Evolutionary conservation across 1,140 invertebrate species (phyloP).

Genomic region (Varroa destructor): DNA sequence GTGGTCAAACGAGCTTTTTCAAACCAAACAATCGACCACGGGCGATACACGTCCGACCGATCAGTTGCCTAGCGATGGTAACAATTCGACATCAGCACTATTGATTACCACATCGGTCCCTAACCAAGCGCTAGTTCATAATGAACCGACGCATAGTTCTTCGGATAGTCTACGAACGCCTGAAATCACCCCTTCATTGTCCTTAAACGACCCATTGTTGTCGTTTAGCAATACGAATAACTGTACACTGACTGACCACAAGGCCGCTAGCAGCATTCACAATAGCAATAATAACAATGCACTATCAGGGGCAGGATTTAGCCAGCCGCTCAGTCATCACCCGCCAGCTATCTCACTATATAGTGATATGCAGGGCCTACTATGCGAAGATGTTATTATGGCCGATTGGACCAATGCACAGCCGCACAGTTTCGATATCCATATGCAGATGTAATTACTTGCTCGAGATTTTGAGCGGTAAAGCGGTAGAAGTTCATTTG

Average conservation of each 20-base stretch:
- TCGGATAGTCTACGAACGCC: background rate
- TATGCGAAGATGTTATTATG: slow-evolving; percentile 15
- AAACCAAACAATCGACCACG: slow-evolving; percentile 9
- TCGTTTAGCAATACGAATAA: background rate
- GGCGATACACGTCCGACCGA: background rate
- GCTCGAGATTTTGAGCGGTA: no score
- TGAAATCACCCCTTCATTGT: background rate
- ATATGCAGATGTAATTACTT: background rate
- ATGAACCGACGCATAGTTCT: background rate
- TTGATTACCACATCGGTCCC: no score
- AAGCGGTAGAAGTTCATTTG: no score
- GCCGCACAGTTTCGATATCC: slow-evolving; percentile 8
- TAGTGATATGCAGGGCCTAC: slow-evolving; percentile 20
- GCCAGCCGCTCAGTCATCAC: no score
- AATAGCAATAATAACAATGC: background rate
- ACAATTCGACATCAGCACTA: no score
- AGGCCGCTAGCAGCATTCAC: background rate
- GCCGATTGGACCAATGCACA: slow-evolving; percentile 3
- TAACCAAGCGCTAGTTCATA: no score
- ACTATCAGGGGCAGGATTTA: no score
- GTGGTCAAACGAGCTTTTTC: slow-evolving; percentile 5
- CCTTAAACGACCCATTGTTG: background rate
- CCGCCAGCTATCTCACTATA: background rate
- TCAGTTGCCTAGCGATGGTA: background rate
- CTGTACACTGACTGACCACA: background rate